Evolutionary conservation across 1,140 invertebrate species (phyloP).

Genomic region (Sycobia sp.): DNA sequence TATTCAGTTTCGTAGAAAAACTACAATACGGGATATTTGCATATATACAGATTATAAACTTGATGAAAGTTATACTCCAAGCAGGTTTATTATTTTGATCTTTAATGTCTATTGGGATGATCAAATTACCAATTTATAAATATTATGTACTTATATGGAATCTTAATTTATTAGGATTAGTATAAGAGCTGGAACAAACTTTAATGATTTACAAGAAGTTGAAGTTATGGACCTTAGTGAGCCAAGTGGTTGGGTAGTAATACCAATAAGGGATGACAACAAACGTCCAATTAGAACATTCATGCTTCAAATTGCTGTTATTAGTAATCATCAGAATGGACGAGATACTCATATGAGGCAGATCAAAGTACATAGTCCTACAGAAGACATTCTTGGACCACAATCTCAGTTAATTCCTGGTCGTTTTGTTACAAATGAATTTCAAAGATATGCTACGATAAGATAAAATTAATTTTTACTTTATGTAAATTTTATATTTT

Average conservation of each 20-base stretch:
- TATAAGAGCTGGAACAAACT: constrained; percentile 92
- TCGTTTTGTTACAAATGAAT: constrained; percentile 81
- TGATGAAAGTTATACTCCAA: constrained; percentile 99
- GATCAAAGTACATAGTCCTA: constrained; percentile 94
- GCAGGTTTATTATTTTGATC: constrained; percentile 63
- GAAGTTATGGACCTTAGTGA: constrained; percentile 94
- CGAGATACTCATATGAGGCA: constrained; percentile 97
- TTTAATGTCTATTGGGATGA: not conserved
- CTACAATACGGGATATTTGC: constrained; percentile 92
- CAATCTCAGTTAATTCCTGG: constrained; percentile 75
- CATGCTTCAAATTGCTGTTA: constrained; percentile 96
- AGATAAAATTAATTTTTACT: constrained; percentile 60
- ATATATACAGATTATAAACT: constrained; percentile 98
- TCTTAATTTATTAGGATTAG: constrained; percentile 80
- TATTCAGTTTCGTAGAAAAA: constrained; percentile 96
- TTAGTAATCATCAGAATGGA: constrained; percentile 98
- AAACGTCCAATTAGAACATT: constrained; percentile 90
- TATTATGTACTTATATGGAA: no score
- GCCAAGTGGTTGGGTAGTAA: constrained; percentile 93
- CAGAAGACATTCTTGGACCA: constrained; percentile 72
- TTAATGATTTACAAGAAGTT: constrained; percentile 97
- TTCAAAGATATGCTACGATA: constrained; percentile 79
- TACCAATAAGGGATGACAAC: constrained; percentile 88
- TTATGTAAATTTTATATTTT: constrained; percentile 28
- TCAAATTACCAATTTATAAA: not conserved